Base-by-base conservation (phyloP, 1,140 invertebrate species). In the Scaptomyza montana region DNA sequence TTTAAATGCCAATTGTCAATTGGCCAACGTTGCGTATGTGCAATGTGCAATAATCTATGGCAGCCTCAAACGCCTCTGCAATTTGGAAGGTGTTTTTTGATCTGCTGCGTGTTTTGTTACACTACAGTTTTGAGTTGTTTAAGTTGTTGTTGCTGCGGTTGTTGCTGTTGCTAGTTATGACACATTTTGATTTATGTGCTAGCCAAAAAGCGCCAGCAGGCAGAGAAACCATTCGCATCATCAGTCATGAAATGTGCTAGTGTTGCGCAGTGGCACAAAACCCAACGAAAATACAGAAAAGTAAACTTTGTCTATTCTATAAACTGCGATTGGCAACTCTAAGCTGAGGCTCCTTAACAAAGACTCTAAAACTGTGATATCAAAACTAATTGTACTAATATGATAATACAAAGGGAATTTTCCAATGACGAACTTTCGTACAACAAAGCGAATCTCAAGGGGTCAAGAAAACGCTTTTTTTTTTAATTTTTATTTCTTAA, bases 151-250 rank as follows among this genome's bases (percentile, higher is more conserved):
- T 62, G 62, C 36, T 60, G 63, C n/a, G 53, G 54, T 49, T 65
- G 59, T 33, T 33, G 30, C 30, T 56, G 65, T 69, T 76, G 80
- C 78, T 67, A 66, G 80, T 86, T 86, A 87, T 86, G 81, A 86
- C 81, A 86, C 82, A 75, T 87, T 87, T 75, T 86, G 82, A 86
- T 86, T 87, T 78, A 86, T 86, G 82, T 79, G 54, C 82, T 86
- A 78, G 78, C 81, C 81, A 78, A 85, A 85, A 78, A 78, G 53
- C 50, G 81, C 81, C 74, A 63, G 66, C 69, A 71, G 81, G 69
- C 74, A 80, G 8, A 19, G 3, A 51, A 75, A 59, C 55, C 56
- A 62, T 33, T 53, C 63, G 78, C 82, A 80, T 85, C 81, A 85
- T 85, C 81, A 86, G 78, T 85, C 81, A 85, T 80, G 54, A 70